These are phyloP conservation scores for Capromys pilorides DNA, from an alignment of 2,797 vertebrate genomes.

Conservation along the genomic window DNA sequence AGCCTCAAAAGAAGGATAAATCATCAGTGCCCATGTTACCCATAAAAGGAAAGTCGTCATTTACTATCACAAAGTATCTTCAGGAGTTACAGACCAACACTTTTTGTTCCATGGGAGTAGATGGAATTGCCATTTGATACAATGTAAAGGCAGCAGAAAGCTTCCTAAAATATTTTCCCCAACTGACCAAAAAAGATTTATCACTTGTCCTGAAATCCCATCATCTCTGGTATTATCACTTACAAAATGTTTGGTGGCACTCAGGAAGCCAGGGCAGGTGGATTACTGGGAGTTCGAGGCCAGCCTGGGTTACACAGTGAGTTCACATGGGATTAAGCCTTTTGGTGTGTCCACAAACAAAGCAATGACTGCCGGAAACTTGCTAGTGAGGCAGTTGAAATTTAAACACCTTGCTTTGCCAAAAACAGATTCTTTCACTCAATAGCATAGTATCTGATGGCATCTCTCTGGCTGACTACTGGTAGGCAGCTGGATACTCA, in stretches of 20 bases:
- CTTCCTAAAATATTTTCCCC: background rate
- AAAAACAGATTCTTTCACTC: constrained; percentile 4
- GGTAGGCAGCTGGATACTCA: background rate
- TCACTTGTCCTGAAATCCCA: background rate
- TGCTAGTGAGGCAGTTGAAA: background rate
- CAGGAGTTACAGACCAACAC: background rate
- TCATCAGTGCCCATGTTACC: background rate
- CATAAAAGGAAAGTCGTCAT: background rate
- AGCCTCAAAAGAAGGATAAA: background rate
- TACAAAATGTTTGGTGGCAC: background rate
- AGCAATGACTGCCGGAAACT: background rate
- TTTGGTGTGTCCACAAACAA: background rate
- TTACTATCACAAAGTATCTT: background rate
- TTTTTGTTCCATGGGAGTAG: background rate
- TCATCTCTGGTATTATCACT: background rate
- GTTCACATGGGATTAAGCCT: background rate
- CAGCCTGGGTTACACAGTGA: background rate
- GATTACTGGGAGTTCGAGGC: too few relatives aligned
- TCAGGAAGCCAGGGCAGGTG: background rate
- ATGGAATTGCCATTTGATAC: background rate
- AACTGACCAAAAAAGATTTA: background rate
- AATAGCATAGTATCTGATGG: background rate
- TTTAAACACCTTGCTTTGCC: background rate
- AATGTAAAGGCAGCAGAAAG: background rate
- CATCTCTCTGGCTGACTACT: background rate